A percentile compares a stretch with the other conserved stretches of the same genome.
These are phyloP conservation scores for Oriolus oriolus DNA, from an alignment of 2,113 vertebrate species.

Conservation along the genomic window DNA sequence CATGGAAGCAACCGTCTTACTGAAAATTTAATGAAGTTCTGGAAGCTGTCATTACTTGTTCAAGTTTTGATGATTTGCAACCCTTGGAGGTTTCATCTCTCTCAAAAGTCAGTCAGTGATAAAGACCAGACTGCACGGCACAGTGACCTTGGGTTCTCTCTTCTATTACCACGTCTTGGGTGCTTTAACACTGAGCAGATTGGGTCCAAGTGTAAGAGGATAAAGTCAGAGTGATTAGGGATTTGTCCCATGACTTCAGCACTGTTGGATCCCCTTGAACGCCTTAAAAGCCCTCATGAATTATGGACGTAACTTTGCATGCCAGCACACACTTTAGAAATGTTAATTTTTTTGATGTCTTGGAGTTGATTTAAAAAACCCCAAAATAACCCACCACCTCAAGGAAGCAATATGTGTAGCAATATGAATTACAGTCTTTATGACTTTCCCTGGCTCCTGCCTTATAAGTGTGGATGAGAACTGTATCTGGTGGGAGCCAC, in stretches of 20 bases:
- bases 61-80: neutral
- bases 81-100: neutral
- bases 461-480: neutral
- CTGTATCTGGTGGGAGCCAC: neutral
- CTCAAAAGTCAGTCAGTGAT: neutral
- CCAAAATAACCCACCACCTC: neutral
- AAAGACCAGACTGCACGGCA: neutral
- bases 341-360: neutral
- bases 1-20: neutral
- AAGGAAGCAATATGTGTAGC: neutral
- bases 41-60: neutral
- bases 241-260: constrained; percentile 44
- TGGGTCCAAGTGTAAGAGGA: constrained; percentile 43
- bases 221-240: constrained; percentile 44
- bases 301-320: neutral
- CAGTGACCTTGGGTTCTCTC: constrained; percentile 10
- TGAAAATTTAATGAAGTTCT: neutral
- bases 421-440: neutral
- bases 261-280: neutral
- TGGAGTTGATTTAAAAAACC: neutral
- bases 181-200: constrained; percentile 33
- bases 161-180: neutral
- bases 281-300: constrained; percentile 16
- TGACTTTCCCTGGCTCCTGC: neutral
- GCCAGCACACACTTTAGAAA: constrained; percentile 1